Base-by-base conservation (phyloP, 2,113 vertebrate species). In the Miniopterus natalensis region DNA sequence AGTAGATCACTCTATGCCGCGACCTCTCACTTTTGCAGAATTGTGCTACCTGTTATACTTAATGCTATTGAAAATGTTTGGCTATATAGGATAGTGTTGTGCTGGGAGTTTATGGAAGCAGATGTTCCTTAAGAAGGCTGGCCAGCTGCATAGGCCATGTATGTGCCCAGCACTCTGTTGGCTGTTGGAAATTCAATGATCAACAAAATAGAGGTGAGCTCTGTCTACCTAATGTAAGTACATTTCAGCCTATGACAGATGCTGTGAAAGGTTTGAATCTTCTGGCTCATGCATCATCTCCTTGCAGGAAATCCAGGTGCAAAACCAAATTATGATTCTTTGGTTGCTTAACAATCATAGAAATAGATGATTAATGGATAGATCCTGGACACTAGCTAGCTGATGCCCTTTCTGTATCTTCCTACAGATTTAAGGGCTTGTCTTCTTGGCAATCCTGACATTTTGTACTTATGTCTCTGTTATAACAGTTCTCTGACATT, bases 121-220 rank as follows among this genome's bases (percentile, higher is more conserved):
- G 14, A 40, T 65, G 14, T 59, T 91, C 47, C 23, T 75, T 59
- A 17, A 36, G 42, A 40, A 92, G 57, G 8, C 17, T 71, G 25
- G 15, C 47, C 74, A 6, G 8, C 27, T 75, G 13, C 17, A 5
- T 42, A 51, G 27, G 21, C 65, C 87, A 68, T 9, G 6, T 45
- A 1, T 68, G 29, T 49, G 25, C 45, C 25, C 29, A 87, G 36
- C 2, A 84, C 47, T 84, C 59, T 71, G 45, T 27, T 85, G n/a
- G 20, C 71, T 90, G 14, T 93, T 93, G 75, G 29, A 55, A 63
- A 71, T 27, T 95, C 74, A 57, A 2, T 14, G 71, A 63, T 77
- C 65, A 85, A 91, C 59, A 91, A 93, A 89, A 77, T 13, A 89
- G 79, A 80, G 51, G 87, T 77, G 17, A 89, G 79, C 55, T 89